These are phyloP conservation scores for Nannobrachium achirus DNA, from an alignment of 2,113 vertebrate species.

Conservation along the genomic window DNA sequence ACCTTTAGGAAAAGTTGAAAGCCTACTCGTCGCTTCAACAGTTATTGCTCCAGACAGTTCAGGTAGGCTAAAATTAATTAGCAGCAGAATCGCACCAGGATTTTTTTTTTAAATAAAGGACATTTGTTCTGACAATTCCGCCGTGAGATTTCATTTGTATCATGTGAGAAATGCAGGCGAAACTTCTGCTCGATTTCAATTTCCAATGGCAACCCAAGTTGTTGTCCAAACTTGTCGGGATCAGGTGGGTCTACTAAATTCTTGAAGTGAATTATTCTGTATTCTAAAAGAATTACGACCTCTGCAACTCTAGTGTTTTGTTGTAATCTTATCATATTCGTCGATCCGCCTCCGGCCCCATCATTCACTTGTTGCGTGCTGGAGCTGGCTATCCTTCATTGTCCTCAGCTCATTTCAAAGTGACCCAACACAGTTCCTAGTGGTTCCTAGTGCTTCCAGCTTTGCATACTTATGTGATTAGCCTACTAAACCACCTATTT, in stretches of 20 bases:
- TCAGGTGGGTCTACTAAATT: not conserved
- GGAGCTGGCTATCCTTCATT: not conserved
- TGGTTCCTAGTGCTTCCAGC: conserved; percentile 26
- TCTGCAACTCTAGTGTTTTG: conserved; percentile 7
- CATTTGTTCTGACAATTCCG: no score
- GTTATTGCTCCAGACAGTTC: no score
- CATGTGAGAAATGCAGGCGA: no score
- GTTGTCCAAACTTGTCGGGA: no score
- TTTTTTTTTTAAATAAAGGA: no score
- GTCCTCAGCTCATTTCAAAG: not conserved
- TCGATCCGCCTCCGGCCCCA: not conserved
- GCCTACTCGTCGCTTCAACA: no score
- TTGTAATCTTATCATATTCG: conserved; percentile 13
- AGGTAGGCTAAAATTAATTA: no score
- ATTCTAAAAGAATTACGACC: conserved; percentile 19
- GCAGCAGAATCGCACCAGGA: no score
- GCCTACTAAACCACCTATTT: conserved; percentile 40
- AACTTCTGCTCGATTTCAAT: no score
- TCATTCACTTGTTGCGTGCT: not conserved
- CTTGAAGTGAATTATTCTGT: not conserved
- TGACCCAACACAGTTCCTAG: not conserved
- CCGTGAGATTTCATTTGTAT: no score
- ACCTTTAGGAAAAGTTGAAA: no score
- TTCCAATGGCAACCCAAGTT: no score
- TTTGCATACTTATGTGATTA: conserved; percentile 68